Base-by-base conservation (phyloP, 2,888 invertebrate species). In the Gonocerus acuteangulatus region DNA sequence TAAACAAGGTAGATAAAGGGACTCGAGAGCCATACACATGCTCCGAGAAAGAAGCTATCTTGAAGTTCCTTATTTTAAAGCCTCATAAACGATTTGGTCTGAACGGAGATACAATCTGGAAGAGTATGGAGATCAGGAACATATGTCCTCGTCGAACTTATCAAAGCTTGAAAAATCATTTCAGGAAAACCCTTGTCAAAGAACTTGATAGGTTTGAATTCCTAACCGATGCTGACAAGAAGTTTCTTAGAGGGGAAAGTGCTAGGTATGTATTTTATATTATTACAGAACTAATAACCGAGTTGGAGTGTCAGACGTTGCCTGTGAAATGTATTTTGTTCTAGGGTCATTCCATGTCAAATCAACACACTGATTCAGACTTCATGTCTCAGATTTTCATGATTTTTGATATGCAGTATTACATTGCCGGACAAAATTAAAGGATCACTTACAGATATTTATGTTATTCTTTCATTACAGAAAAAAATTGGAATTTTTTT, bases 101-200 rank as follows among this genome's bases (percentile, higher is more conserved):
- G 21, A 59, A 52, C 36, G 64, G 64, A 15, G 52, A 49, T 13
- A n/a, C 45, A 19, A 36, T 61, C n/a, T 61, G 48, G 36, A 61
- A 32, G 47, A 44, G 19, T 15, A 61, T 61, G 52, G 61, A 61
- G n/a, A 49, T 7, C 19, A 19, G 27, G 7, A 45, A 52, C 21
- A 32, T 61, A 21, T 61, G 61, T n/a, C 61, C 61, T 19, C 39
- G 44, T 21, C 52, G 61, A 6, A 54, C 61, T 15, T 61, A 61
- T 47, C 61, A 61, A 34, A 61, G 61, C 19, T 52, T 61, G 54
- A 61, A 61, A 54, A 54, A 61, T 45, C 61, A 61, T 47, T 61
- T 61, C 19, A 15, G 44, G 16, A 61, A 54, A 36, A 61, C 44
- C 13, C 11, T 61, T 11, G 11, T 61, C 6, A 19, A 21, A 13